Percentiles rank a stretch among this genome's conserved stretches.
Conservation (phyloP, 2,888 invertebrate genomes). For the Orthosia incerta region DNA sequence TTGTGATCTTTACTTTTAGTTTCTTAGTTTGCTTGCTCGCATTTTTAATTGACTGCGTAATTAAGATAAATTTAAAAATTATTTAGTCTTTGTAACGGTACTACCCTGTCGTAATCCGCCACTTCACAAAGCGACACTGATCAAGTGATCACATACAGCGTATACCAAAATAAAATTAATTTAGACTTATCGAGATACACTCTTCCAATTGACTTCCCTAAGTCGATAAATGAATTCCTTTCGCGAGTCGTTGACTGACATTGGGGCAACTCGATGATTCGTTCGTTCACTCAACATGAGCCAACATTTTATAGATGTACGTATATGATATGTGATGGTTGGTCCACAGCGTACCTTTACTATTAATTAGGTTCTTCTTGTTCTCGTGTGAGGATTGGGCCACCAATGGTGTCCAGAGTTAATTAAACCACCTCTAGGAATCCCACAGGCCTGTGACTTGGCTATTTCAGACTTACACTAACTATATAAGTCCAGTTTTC, state of each 20-base stretch:
- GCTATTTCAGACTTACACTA: too few relatives aligned
- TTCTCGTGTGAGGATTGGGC: too few relatives aligned
- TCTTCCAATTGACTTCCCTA: constrained; percentile 86
- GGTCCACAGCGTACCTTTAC: constrained; percentile 4
- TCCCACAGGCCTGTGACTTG: too few relatives aligned
- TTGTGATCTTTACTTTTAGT: not conserved
- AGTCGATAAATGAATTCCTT: constrained; percentile 82
- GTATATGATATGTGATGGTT: constrained; percentile 36
- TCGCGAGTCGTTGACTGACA: constrained; percentile 69
- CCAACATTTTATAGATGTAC: constrained; percentile 35
- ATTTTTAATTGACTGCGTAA: constrained; percentile 2
- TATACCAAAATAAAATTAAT: constrained; percentile 2
- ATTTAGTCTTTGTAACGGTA: not conserved
- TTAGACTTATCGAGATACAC: constrained; percentile 48
- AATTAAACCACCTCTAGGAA: too few relatives aligned
- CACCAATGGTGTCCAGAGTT: too few relatives aligned
- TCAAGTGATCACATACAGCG: not conserved
- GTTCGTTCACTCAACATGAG: constrained; percentile 59
- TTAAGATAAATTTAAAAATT: constrained; percentile 8
- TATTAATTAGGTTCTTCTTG: not conserved
- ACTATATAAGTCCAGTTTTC: too few relatives aligned
- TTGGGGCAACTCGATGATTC: constrained; percentile 54
- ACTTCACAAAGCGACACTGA: not conserved
- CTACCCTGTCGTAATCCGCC: not conserved
- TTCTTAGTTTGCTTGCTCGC: not conserved